Percentiles rank a stretch among this genome's conserved stretches.
phyloP scores from a whole-genome alignment of 92 coral and sea anemone species.

The Bergia puertoricense region DNA sequence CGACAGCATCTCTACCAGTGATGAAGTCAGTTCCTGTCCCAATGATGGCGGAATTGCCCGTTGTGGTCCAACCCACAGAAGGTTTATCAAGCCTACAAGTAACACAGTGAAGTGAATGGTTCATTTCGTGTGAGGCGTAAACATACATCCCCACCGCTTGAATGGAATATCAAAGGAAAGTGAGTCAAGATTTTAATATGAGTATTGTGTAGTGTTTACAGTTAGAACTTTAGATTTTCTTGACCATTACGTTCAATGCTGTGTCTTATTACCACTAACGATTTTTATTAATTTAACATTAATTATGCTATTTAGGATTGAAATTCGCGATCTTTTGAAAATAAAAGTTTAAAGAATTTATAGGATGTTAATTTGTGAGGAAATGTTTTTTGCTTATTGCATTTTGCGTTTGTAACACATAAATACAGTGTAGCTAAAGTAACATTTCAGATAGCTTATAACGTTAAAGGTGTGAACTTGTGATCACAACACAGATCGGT shows the following conservation, averaged over 20 bases:
- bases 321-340: neutral
- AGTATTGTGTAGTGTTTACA: neutral
- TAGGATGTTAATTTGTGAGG: neutral
- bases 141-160: neutral
- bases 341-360: neutral
- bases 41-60: neutral
- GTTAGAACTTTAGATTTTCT: neutral
- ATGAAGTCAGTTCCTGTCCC: neutral
- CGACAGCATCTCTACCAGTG: neutral
- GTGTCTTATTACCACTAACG: neutral
- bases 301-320: neutral
- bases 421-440: neutral
- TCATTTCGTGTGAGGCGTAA: neutral
- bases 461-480: too few relatives aligned
- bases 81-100: neutral
- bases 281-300: neutral
- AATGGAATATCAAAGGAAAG: constrained; percentile 18
- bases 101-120: neutral
- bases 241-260: neutral
- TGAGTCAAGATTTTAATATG: neutral
- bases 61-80: neutral
- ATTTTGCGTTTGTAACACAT: neutral
- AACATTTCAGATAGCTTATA: too few relatives aligned
- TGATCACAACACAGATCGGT: too few relatives aligned
- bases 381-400: neutral